Conservation (phyloP, 2,797 vertebrate species). For the Bovichtus variegatus region DNA sequence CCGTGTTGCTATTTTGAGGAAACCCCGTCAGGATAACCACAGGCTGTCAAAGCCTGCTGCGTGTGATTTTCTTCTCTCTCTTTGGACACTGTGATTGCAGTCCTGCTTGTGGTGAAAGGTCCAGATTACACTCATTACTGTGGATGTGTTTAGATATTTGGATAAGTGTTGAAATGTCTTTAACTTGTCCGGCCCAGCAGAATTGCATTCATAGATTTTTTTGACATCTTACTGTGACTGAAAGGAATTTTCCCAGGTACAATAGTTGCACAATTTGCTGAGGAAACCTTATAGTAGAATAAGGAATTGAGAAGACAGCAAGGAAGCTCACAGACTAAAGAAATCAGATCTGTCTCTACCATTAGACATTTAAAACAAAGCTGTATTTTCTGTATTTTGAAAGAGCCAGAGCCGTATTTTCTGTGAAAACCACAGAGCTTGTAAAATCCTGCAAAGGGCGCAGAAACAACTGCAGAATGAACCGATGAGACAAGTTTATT, state of each 20-base stretch:
- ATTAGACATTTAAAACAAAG: neutral
- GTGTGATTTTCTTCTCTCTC: conserved; percentile 41
- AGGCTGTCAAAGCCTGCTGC: conserved; percentile 47
- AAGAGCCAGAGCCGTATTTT: neutral
- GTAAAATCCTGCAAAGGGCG: conserved; percentile 5
- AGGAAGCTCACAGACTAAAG: neutral
- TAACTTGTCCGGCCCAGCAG: neutral
- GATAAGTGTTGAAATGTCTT: conserved; percentile 7
- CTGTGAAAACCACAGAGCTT: neutral
- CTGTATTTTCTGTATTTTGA: neutral
- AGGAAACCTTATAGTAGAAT: conserved; percentile 6
- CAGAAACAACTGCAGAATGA: conserved; percentile 5
- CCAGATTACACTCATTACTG: conserved; percentile 46
- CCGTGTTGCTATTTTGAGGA: conserved; percentile 62
- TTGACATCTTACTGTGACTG: conserved; percentile 16
- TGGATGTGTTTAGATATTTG: conserved; percentile 37
- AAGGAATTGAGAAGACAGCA: conserved; percentile 3
- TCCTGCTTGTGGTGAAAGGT: conserved; percentile 40
- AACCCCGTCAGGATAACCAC: conserved; percentile 44
- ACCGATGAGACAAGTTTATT: conserved; percentile 20
- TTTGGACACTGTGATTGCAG: conserved; percentile 53
- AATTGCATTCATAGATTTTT: neutral
- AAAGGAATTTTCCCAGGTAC: neutral
- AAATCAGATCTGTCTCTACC: conserved; percentile 3
- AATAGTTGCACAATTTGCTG: neutral